Percentiles rank a stretch among this genome's conserved stretches.
Evolutionary conservation across 2,113 vertebrate species (phyloP).

Genomic region (Nibea coibor): DNA sequence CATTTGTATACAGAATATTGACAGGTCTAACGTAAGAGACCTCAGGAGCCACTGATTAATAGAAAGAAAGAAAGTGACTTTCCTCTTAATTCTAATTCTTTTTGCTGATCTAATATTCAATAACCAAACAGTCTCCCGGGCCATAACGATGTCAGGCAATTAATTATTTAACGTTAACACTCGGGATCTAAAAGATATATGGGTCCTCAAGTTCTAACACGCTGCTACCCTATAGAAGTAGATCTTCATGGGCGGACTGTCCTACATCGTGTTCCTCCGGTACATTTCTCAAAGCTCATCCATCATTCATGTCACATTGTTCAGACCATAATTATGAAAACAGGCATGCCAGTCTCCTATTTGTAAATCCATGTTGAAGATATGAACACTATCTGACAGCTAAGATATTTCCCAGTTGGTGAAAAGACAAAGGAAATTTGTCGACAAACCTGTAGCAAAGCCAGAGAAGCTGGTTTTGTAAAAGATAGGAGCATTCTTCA

Average conservation of each 20-base stretch:
- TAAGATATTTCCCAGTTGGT: too few species aligned
- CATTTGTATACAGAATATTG: background rate
- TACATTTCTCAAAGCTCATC: background rate
- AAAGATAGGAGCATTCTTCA: background rate
- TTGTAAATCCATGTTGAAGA: too few species aligned
- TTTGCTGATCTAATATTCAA: conserved; percentile 14
- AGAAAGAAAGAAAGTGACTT: too few species aligned
- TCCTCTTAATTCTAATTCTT: conserved; percentile 4
- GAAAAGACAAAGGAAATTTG: too few species aligned
- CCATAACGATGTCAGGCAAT: background rate
- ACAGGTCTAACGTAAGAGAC: background rate
- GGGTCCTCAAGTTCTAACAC: background rate
- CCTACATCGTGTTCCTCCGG: background rate
- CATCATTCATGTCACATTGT: background rate
- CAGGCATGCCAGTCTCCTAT: too few species aligned
- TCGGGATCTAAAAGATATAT: conserved; percentile 1
- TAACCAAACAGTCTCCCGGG: background rate
- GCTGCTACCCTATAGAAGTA: background rate
- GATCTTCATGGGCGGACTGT: background rate
- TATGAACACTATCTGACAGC: too few species aligned
- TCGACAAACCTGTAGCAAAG: too few species aligned
- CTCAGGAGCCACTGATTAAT: conserved; percentile 10
- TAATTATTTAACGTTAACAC: conserved; percentile 3
- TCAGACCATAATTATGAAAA: background rate
- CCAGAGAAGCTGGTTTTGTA: too few species aligned